These are phyloP conservation scores for Aspidiotus destructor DNA, from an alignment of 2,888 invertebrate species.

Conservation along the genomic window DNA sequence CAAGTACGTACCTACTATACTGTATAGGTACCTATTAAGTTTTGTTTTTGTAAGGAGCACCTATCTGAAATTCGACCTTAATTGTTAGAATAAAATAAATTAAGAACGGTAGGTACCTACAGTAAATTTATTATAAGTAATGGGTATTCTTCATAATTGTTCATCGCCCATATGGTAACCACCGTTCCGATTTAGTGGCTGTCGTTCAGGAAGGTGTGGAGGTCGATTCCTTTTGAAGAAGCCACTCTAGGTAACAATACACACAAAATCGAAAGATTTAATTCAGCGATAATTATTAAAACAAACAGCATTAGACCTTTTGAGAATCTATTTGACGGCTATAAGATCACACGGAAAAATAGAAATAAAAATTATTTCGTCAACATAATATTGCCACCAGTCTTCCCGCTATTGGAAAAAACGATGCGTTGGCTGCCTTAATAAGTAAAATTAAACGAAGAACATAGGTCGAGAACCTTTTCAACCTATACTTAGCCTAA, in stretches of 20 bases:
- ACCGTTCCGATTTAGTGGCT: conserved; percentile 70
- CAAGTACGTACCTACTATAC: too few relatives aligned
- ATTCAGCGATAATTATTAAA: conserved; percentile 3
- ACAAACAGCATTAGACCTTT: not conserved
- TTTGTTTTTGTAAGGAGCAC: too few relatives aligned
- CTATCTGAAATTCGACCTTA: conserved; percentile 1
- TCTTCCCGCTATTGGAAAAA: too few relatives aligned
- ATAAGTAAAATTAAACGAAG: too few relatives aligned
- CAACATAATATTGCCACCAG: too few relatives aligned
- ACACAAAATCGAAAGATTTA: conserved; percentile 24
- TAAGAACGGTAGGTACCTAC: not conserved
- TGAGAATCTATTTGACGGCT: too few relatives aligned
- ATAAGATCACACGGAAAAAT: too few relatives aligned
- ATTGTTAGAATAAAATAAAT: conserved; percentile 9
- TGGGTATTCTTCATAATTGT: conserved; percentile 37
- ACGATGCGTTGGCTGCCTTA: too few relatives aligned
- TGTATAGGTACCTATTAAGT: too few relatives aligned
- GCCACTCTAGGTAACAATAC: conserved; percentile 58
- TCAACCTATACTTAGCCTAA: too few relatives aligned
- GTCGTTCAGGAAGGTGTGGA: conserved; percentile 66
- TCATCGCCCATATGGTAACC: conserved; percentile 60
- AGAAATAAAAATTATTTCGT: too few relatives aligned
- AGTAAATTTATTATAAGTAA: not conserved
- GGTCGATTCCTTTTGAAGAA: conserved; percentile 89
- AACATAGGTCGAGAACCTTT: too few relatives aligned